A percentile compares a stretch with the other conserved stretches of the same genome.
Evolutionary conservation across 92 coral and sea anemone species (phyloP).

Genomic region (Ricordea florida): DNA sequence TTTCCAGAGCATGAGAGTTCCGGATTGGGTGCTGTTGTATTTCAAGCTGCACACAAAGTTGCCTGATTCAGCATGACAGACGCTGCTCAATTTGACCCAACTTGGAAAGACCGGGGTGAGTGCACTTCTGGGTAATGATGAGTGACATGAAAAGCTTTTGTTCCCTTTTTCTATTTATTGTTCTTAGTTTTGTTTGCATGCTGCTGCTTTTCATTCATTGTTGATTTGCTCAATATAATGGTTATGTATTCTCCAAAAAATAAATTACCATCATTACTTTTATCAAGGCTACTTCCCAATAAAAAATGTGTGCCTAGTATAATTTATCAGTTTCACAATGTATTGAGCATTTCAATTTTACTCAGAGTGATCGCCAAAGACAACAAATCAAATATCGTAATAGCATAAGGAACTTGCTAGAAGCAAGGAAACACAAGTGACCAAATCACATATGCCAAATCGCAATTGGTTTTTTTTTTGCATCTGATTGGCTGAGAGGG

Average conservation of each 20-base stretch:
- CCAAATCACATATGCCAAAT: not conserved
- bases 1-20: no score
- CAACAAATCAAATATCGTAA: not conserved
- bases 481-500: not conserved
- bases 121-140: not conserved
- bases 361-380: not conserved
- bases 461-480: not conserved
- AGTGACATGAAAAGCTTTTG: not conserved
- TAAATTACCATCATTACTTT: not conserved
- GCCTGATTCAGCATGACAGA: no score
- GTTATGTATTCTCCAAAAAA: not conserved
- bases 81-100: no score
- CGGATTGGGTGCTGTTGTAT: no score
- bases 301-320: not conserved
- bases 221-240: not conserved
- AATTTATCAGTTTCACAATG: not conserved
- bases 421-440: not conserved
- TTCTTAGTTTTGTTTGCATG: not conserved
- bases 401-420: no score
- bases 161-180: not conserved
- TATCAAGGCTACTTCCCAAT: not conserved
- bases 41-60: no score
- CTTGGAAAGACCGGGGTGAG: no score
- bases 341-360: not conserved
- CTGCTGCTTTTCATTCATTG: not conserved